Evolutionary conservation across 2,113 vertebrate species (phyloP).

Genomic region (Hylia prasina): DNA sequence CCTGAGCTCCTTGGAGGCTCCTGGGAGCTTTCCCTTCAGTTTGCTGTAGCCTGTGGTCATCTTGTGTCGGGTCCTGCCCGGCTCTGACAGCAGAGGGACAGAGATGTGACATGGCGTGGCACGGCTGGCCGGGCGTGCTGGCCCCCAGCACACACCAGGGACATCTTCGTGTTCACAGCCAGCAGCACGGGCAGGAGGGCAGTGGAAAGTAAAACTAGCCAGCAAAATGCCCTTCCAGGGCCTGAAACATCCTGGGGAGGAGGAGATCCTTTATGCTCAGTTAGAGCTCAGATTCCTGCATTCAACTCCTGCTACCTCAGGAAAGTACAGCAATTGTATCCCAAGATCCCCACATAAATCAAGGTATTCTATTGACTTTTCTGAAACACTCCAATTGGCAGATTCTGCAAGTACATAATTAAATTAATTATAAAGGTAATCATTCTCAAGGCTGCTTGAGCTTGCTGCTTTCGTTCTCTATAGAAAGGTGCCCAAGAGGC

Average conservation of each 20-base stretch:
- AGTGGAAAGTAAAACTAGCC: neutral
- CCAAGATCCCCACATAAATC: neutral
- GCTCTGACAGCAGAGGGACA: neutral
- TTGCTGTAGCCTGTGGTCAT: neutral
- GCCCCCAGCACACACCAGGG: neutral
- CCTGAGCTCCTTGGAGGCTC: neutral
- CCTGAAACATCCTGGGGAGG: neutral
- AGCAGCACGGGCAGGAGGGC: neutral
- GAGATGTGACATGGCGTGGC: fast-evolving
- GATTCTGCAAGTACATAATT: neutral
- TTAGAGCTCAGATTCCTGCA: neutral
- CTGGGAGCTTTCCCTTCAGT: neutral
- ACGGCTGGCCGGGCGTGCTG: neutral
- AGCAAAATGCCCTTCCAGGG: neutral
- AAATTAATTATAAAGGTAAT: neutral
- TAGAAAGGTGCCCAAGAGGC: neutral
- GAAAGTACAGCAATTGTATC: neutral
- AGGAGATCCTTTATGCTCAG: neutral
- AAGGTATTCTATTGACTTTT: neutral
- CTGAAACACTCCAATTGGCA: neutral
- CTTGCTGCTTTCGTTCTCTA: neutral
- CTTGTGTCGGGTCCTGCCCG: neutral
- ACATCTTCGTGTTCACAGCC: neutral
- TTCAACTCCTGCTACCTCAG: neutral
- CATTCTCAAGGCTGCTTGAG: neutral